These are phyloP conservation scores for Fopius arisanus DNA, from an alignment of 1,140 invertebrate genomes.

Conservation along the genomic window DNA sequence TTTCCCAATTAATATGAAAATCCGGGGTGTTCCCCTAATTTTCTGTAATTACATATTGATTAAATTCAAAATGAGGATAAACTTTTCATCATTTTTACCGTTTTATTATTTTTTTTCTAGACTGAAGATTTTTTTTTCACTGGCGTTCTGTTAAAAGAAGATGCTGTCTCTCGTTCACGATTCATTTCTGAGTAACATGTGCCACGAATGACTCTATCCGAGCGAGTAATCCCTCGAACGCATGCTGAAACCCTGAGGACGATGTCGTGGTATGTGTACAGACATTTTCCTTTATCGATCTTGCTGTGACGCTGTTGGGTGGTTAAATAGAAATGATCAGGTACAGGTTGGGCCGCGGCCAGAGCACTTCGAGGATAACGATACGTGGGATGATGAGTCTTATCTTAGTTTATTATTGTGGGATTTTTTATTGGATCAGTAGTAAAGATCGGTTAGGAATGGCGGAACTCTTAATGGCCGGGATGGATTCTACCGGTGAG, in stretches of 20 bases:
- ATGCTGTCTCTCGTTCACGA: constrained; percentile 8
- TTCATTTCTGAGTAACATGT: constrained; percentile 33
- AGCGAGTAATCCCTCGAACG: constrained; percentile 31
- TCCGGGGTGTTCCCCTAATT: too few species aligned
- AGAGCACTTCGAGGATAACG: background rate
- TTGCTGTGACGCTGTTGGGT: background rate
- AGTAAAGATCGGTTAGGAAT: too few species aligned
- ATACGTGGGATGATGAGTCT: background rate
- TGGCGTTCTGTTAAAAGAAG: background rate
- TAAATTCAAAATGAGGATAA: too few species aligned
- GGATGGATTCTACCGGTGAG: too few species aligned
- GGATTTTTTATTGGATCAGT: background rate
- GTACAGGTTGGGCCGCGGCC: too few species aligned
- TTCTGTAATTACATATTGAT: too few species aligned
- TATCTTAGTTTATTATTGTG: background rate
- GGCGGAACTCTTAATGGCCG: too few species aligned
- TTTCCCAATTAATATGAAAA: too few species aligned
- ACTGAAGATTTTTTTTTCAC: too few species aligned
- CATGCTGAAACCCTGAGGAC: constrained; percentile 16
- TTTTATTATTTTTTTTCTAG: too few species aligned
- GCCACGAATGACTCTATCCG: constrained; percentile 37
- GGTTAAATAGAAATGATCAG: background rate
- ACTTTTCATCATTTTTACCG: too few species aligned
- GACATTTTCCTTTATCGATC: background rate
- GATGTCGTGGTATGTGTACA: background rate